phyloP scores from a whole-genome alignment of 2,797 vertebrate genomes.

The Eulemur rubriventer region DNA sequence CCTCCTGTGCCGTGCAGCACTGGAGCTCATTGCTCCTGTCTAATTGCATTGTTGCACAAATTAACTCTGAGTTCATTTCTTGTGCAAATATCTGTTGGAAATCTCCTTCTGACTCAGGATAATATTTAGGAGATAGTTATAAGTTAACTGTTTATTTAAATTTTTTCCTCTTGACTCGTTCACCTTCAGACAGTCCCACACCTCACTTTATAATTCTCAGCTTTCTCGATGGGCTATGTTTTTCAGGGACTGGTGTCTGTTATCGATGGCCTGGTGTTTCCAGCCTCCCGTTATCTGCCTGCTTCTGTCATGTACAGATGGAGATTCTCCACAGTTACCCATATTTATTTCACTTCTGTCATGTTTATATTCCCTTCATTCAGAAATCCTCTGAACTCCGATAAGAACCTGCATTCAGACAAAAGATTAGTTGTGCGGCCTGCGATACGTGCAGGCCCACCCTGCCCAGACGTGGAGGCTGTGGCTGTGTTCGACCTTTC shows the following conservation, averaged over 20 bases:
- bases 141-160: background rate
- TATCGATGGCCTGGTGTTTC: rapidly evolving
- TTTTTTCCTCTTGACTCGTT: background rate
- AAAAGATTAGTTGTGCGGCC: rapidly evolving
- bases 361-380: background rate
- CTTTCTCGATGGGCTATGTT: background rate
- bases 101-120: background rate
- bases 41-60: background rate
- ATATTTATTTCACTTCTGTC: background rate
- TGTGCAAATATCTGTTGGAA: background rate
- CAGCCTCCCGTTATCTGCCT: rapidly evolving
- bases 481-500: rapidly evolving
- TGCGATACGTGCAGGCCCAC: rapidly evolving
- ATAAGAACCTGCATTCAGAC: background rate
- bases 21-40: background rate
- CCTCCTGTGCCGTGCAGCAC: background rate
- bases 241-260: background rate
- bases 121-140: rapidly evolving
- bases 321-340: rapidly evolving
- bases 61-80: background rate
- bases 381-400: background rate
- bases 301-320: background rate
- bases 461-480: rapidly evolving
- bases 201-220: background rate
- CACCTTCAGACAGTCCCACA: no score